A percentile compares a stretch with the other conserved stretches of the same genome.
Evolutionary conservation across 2,113 vertebrate genomes (phyloP).

Genomic region (Turnix velox): DNA sequence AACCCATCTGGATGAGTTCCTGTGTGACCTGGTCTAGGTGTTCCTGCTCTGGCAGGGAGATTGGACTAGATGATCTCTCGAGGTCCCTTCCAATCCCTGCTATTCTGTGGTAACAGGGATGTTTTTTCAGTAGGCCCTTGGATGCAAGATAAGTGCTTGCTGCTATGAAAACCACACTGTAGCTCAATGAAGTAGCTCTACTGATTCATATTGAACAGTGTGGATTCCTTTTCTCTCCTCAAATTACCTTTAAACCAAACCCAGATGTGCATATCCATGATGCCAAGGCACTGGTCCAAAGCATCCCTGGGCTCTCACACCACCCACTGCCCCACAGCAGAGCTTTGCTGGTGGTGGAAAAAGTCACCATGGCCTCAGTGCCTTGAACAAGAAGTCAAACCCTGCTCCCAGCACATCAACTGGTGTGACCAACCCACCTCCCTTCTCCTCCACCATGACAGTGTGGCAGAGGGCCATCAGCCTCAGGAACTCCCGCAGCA

Average conservation of each 20-base stretch:
- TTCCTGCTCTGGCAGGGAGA: too few species aligned
- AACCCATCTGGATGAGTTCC: too few species aligned
- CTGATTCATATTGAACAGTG: too few species aligned
- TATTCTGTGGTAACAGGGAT: too few species aligned
- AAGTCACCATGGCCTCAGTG: fast-evolving
- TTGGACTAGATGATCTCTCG: too few species aligned
- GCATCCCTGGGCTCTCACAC: fast-evolving
- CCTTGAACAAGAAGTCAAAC: fast-evolving
- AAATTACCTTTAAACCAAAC: not conserved
- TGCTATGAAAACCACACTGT: too few species aligned
- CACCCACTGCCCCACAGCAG: not conserved
- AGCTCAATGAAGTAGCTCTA: too few species aligned
- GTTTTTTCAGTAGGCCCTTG: too few species aligned
- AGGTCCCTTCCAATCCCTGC: too few species aligned
- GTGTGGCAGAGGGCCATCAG: constrained; percentile 91
- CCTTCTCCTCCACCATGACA: constrained; percentile 83
- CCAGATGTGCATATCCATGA: fast-evolving
- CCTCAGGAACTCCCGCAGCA: constrained; percentile 80
- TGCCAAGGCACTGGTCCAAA: not conserved
- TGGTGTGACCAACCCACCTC: constrained; percentile 55
- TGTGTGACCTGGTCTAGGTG: too few species aligned
- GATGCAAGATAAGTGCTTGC: too few species aligned
- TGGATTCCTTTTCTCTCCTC: too few species aligned
- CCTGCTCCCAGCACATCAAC: fast-evolving
- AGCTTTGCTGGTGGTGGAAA: not conserved